A percentile compares a stretch with the other conserved stretches of the same genome.
These are phyloP conservation scores for Bradypodion ventrale DNA, from an alignment of 2,797 vertebrate species.

Conservation along the genomic window DNA sequence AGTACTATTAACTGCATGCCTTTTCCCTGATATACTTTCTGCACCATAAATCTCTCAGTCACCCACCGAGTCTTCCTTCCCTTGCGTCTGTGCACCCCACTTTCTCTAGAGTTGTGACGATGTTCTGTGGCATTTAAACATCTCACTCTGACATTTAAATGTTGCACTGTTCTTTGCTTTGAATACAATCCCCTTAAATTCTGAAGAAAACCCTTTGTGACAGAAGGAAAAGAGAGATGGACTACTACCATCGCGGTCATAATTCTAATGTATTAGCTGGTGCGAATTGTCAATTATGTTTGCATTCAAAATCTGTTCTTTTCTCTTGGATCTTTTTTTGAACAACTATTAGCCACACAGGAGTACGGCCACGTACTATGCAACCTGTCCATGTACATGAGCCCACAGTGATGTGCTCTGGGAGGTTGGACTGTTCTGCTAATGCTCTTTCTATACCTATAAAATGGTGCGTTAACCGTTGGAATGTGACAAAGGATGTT, in stretches of 20 bases:
- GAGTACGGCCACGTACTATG: not conserved
- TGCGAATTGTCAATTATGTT: not conserved
- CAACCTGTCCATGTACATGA: not conserved
- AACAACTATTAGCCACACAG: not conserved
- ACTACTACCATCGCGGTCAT: not conserved
- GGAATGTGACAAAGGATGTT: no score
- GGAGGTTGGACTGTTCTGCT: not conserved
- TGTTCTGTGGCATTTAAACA: conserved; percentile 10
- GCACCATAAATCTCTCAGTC: conserved; percentile 28
- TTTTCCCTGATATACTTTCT: conserved; percentile 38
- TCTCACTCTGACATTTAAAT: not conserved
- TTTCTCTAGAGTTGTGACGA: not conserved
- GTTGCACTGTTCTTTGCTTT: not conserved
- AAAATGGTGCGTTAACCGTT: no score
- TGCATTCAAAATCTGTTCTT: not conserved
- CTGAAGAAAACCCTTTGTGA: not conserved
- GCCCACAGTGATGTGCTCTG: not conserved
- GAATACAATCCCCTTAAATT: no score
- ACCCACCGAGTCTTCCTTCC: not conserved
- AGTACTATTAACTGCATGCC: conserved; percentile 44
- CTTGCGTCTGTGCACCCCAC: not conserved
- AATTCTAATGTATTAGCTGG: not conserved
- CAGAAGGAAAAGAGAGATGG: not conserved
- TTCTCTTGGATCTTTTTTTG: not conserved
- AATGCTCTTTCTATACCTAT: not conserved